Evolutionary conservation across 2,888 invertebrate species (phyloP), one percentile per base, ranked within the genome.

Genomic region (Andrena haemorrhoa): DNA sequence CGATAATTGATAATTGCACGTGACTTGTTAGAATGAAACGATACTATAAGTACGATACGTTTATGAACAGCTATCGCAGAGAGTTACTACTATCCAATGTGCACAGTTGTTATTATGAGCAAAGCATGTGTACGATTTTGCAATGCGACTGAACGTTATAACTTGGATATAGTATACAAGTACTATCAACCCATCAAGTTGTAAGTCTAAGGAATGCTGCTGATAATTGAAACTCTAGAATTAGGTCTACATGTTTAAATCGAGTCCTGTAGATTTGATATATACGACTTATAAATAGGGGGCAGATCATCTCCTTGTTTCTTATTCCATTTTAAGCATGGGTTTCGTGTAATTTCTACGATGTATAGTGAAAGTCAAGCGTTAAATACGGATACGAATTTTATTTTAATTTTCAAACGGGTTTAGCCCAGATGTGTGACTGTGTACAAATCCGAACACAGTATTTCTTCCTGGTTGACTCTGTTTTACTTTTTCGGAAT

Each of bases 1-100:
- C 81, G 95, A 95, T 75, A 95, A 95, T 92, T 88, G 53, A 88
- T 56, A 60, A 80, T 75, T 61, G 35, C 61, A 76, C 69, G 72
- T 77, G 64, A 81, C 77, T 75, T 72, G 69, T 81, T 80, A 79
- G 65, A 68, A 53, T 71, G n/a, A 77, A 26, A 70, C 49, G 26
- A 64, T 47, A 64, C 68, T 68, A 74, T 83, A 72, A 60, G 16
- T 76, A 77, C 69, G 56, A 60, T 56, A 63, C 41, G 12, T 80
- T 86, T 81, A 23, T 56, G 79, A 78, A 23, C 72, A 85, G 77
- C 58, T 79, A 78, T 76, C 69, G 65, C 12, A 26, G 51, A 75
- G 16, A 80, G 75, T 29, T 60, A 58, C 29, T 61, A 53, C 33
- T 77, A 64, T 75, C 56, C 61, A 64, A 23, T 60, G 31, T 73